Evolutionary conservation across 2,888 invertebrate genomes (phyloP).

Genomic region (Teinopalpus imperialis): DNA sequence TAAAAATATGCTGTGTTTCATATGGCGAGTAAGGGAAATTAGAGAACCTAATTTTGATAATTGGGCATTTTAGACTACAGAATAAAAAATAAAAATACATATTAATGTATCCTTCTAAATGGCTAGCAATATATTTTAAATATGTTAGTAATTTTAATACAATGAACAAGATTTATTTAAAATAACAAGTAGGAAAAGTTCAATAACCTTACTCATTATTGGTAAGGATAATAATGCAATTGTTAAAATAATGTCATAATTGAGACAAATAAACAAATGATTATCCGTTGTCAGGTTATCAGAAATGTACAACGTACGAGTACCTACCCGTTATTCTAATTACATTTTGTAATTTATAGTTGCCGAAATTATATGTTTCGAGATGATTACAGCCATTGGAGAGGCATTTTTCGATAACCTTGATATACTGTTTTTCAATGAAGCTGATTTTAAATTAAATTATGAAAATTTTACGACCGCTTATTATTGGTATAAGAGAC

Average conservation of each 20-base stretch:
- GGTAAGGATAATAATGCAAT: slow-evolving; percentile 3
- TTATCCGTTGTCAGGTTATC: slow-evolving; percentile 7
- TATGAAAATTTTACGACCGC: slow-evolving; percentile 45
- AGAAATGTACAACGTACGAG: slow-evolving; percentile 1
- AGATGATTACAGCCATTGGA: slow-evolving; percentile 18
- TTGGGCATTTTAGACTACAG: too few species aligned
- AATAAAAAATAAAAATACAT: too few species aligned
- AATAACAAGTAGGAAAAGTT: background rate
- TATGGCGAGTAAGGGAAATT: too few species aligned
- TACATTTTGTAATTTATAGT: slow-evolving; percentile 22
- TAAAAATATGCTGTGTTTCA: too few species aligned
- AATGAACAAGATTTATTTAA: too few species aligned
- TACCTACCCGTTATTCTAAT: slow-evolving; percentile 20
- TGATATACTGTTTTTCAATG: slow-evolving; percentile 30
- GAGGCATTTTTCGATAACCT: slow-evolving; percentile 14
- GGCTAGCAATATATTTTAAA: too few species aligned
- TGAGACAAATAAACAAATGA: slow-evolving; percentile 17
- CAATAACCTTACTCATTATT: background rate
- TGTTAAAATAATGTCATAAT: slow-evolving; percentile 15
- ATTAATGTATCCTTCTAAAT: too few species aligned
- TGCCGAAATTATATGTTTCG: slow-evolving; percentile 18
- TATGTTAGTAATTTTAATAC: too few species aligned
- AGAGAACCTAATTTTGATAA: too few species aligned
- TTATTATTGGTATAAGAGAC: slow-evolving; percentile 43
- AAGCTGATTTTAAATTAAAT: slow-evolving; percentile 34